phyloP scores from a whole-genome alignment of 1,140 invertebrate genomes.

The Amphibalanus amphitrite region DNA sequence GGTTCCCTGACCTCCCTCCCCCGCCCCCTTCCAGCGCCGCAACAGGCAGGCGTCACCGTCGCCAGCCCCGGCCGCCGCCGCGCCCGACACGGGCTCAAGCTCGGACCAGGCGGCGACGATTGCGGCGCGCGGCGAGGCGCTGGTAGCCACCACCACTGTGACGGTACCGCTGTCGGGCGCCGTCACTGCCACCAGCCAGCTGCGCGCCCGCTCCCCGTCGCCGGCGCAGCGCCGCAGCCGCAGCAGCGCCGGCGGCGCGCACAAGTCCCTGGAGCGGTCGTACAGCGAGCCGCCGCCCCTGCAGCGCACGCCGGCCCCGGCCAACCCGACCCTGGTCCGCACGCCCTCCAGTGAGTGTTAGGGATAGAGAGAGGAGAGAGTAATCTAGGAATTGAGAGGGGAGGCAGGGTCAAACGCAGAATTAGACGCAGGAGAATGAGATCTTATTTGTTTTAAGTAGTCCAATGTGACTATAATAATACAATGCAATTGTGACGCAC shows the following conservation, averaged over 20 bases:
- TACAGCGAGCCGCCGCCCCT: neutral
- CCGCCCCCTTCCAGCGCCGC: neutral
- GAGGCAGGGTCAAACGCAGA: no score
- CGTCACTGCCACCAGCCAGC: neutral
- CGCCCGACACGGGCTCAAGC: no score
- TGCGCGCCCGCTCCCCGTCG: neutral
- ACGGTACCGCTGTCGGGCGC: neutral
- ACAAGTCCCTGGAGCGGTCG: neutral
- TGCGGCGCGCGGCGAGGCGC: no score
- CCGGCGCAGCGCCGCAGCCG: neutral
- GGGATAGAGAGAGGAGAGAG: no score
- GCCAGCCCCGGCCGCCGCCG: no score
- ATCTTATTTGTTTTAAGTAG: no score
- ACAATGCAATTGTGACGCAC: no score
- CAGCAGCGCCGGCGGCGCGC: neutral
- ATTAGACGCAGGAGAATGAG: no score
- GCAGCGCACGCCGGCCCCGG: neutral
- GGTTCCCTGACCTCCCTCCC: neutral
- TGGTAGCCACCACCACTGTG: constrained; percentile 1
- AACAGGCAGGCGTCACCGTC: neutral
- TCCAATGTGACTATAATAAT: no score
- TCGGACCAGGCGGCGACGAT: no score
- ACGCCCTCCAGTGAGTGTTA: no score
- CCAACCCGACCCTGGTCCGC: neutral
- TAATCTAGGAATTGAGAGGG: no score